These are phyloP conservation scores for Physella acuta DNA, from an alignment of 1,140 invertebrate genomes.

Conservation along the genomic window DNA sequence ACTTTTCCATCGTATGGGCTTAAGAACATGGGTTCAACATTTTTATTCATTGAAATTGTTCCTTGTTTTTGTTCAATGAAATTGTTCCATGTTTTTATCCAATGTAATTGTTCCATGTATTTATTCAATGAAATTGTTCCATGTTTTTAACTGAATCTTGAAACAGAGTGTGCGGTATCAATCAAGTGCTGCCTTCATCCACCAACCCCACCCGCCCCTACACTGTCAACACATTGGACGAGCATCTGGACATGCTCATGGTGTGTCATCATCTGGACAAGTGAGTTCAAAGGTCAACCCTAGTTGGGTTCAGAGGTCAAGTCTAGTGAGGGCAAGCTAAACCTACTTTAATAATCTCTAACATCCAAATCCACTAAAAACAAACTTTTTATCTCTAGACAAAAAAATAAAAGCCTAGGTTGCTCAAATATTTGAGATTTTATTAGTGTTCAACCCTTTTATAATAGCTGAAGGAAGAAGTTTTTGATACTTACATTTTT, in stretches of 20 bases:
- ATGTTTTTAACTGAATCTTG: no score
- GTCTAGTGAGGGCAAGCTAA: background rate
- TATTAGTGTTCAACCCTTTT: no score
- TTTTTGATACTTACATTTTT: no score
- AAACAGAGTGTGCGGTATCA: slow-evolving; percentile 52
- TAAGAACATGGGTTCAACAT: no score
- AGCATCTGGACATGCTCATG: slow-evolving; percentile 60
- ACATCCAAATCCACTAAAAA: no score
- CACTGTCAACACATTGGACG: slow-evolving; percentile 56
- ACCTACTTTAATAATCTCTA: no score
- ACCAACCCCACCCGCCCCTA: slow-evolving; percentile 59
- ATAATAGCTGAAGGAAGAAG: no score
- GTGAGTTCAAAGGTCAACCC: slow-evolving; percentile 37
- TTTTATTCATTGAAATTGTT: background rate
- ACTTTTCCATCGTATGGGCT: no score
- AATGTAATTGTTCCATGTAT: background rate
- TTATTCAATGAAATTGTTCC: background rate
- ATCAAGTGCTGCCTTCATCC: slow-evolving; percentile 54
- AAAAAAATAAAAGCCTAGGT: no score
- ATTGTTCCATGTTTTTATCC: background rate
- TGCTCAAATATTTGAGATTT: no score
- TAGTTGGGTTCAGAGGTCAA: background rate
- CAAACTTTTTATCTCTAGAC: no score
- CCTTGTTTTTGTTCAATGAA: background rate
- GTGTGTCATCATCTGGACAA: slow-evolving; percentile 59